phyloP scores from a whole-genome alignment of 2,888 invertebrate genomes.

The Ephialtes manifestator region DNA sequence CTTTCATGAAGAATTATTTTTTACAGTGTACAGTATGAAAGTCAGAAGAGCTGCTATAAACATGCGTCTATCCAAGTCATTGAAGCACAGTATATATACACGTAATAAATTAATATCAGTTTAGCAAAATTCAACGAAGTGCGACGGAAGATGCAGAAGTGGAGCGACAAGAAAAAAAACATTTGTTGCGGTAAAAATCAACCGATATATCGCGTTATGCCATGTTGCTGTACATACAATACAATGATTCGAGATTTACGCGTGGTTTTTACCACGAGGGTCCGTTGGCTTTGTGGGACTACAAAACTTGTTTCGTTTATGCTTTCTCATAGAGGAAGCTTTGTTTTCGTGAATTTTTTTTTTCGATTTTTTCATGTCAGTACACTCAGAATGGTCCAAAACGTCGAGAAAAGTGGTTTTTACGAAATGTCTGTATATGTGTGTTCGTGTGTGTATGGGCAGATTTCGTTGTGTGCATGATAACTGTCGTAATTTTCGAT shows the following conservation, averaged over 20 bases:
- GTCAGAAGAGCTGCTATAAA: slow-evolving; percentile 21
- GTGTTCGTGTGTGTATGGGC: too few relatives aligned
- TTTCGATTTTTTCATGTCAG: too few relatives aligned
- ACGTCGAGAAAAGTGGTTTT: too few relatives aligned
- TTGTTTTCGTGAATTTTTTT: too few relatives aligned
- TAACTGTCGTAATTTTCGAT: too few relatives aligned
- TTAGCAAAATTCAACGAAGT: slow-evolving; percentile 50
- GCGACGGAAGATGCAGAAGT: slow-evolving; percentile 18
- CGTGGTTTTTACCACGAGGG: slow-evolving; percentile 48
- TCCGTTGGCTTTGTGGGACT: slow-evolving; percentile 58
- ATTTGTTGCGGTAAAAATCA: slow-evolving; percentile 38
- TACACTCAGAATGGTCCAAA: too few relatives aligned
- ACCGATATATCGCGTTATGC: slow-evolving; percentile 71
- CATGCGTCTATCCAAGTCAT: slow-evolving; percentile 26
- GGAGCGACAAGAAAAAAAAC: slow-evolving; percentile 17
- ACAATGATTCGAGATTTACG: slow-evolving; percentile 62
- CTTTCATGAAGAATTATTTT: slow-evolving; percentile 19
- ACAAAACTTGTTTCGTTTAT: slow-evolving; percentile 9
- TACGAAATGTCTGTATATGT: too few relatives aligned
- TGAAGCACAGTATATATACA: slow-evolving; percentile 45
- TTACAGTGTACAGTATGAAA: slow-evolving; percentile 17
- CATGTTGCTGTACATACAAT: slow-evolving; percentile 71
- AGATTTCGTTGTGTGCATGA: too few relatives aligned
- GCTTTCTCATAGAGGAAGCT: too few relatives aligned
- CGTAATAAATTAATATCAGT: slow-evolving; percentile 34